Evolutionary conservation across 2,888 invertebrate species (phyloP), one percentile per base, ranked within the genome.

Genomic region (Melikaiella ostensackeni): DNA sequence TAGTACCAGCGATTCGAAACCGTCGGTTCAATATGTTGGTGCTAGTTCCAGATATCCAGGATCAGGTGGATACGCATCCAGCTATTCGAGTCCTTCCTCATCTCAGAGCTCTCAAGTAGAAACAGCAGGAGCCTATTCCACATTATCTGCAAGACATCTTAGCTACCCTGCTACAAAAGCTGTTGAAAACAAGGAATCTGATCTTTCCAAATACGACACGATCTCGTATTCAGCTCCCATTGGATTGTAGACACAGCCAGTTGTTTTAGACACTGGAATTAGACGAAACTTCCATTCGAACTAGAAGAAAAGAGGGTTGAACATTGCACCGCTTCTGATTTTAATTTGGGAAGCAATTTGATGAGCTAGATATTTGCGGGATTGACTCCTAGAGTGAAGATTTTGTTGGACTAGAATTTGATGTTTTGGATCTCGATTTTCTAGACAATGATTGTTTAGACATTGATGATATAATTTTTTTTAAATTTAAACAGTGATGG

Each of bases 171-270:
- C 80, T 0, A 81, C 81, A 4, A 88, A 85, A 57, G 82, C 86
- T 19, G 83, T 83, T 74, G 84, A 88, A 1, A 84, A 77, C 50
- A 83, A 59, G 30, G 70, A 87, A 11, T 76, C 85, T 0, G 77
- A 75, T 5, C 79, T 82, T 61, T 82, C 84, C 7, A 88, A 87
- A 76, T 91, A 91, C 79, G 91, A 91, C 75, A 91, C 91, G 27
- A 91, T 91, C 75, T 91, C 91, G 21, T 91, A 91, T 64, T 91
- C 91, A 4, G 86, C 88, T 75, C 84, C 86, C 21, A 83, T 82
- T 38, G 88, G 86, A 78, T 90, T 89, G 79, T 90, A 87, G 83
- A 88, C 79, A 30, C 2, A 30, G 4, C 2, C 30, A 30, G 30
- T 30, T 30, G 4, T 30, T 4, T 30, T 4, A 4, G 4, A 30